These are phyloP conservation scores for Pangasius mekongensis DNA, from an alignment of 2,797 vertebrate species.

Conservation along the genomic window DNA sequence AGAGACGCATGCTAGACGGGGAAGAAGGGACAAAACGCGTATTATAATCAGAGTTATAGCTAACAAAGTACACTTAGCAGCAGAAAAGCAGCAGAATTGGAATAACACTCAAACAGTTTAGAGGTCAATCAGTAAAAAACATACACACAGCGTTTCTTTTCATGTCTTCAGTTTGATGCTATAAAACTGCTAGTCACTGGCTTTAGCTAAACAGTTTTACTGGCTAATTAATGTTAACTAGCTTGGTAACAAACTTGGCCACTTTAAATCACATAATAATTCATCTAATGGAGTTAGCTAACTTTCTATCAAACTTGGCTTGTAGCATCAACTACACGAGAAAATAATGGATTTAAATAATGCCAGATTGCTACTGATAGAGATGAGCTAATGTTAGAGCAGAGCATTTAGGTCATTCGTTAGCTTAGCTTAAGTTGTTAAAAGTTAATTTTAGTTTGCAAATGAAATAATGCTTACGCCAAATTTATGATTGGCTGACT, in stretches of 20 bases:
- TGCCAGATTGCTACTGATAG: not conserved
- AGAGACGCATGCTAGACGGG: slow-evolving; percentile 77
- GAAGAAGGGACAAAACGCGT: not conserved
- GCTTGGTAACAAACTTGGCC: not conserved
- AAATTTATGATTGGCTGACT: too few species aligned
- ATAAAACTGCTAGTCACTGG: not conserved
- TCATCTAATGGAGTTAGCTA: not conserved
- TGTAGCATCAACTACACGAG: not conserved
- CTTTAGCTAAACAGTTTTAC: not conserved
- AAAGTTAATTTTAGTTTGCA: not conserved
- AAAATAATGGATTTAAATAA: not conserved
- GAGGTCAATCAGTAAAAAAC: not conserved
- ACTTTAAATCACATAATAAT: not conserved
- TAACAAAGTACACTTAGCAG: not conserved
- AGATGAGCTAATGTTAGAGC: not conserved
- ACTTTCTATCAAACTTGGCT: not conserved
- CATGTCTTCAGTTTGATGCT: not conserved
- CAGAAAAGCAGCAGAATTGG: not conserved
- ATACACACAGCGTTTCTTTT: not conserved
- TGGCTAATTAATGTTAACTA: not conserved
- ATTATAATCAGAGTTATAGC: not conserved
- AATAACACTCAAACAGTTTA: not conserved
- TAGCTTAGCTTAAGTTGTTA: not conserved
- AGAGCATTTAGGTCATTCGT: not conserved
- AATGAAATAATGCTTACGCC: not conserved